Base-by-base conservation (phyloP, 2,113 vertebrate species). In the Tenebrosternarchus preto region DNA sequence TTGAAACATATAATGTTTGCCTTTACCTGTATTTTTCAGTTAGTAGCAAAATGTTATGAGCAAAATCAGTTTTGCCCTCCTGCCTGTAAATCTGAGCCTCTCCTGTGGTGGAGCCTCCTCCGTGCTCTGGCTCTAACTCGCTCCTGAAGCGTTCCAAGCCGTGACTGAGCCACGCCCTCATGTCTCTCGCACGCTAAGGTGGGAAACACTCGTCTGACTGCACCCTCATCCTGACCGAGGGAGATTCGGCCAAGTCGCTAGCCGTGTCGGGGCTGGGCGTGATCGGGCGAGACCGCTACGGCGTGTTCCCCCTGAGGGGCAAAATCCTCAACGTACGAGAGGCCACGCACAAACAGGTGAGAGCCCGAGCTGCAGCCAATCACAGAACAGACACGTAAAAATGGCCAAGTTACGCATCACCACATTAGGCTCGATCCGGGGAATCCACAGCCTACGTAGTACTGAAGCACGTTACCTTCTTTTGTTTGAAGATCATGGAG, bases 301-400 rank as follows among this genome's bases (percentile, higher is more conserved):
- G 98, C 36, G 97, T 99, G 5, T 99, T 99, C 82, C 98, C 98
- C 1, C 94, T 99, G 29, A 93, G 97, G 88, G 98, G 98, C 64
- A 99, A 99, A 92, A 99, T 99, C 88, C 95, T 99, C 36, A 99
- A 99, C 0, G 98, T 99, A 80, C 94, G 98, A 82, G 98, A 99
- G 90, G 98, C 98, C 64, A 97, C 98, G 29, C 97, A 99, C 89
- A 99, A 99, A 76, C 98, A 99, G 95, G 98, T 98, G 85, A 0
- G 76, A 15, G 19, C n/a, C 24, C 24, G 25, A 0, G 0, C 9
- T 4, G 1, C 4, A 25, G 9, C 19, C 12, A 7, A 19, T 57
- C n/a, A 9, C 53, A 55, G 11, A 12, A 55, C 11, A 55, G 53
- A 16, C 19, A 55, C 43, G 3, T 9, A 12, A 50, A 50, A 9